Evolutionary conservation across 2,797 vertebrate species (phyloP).

Genomic region (Australoheros facetus): DNA sequence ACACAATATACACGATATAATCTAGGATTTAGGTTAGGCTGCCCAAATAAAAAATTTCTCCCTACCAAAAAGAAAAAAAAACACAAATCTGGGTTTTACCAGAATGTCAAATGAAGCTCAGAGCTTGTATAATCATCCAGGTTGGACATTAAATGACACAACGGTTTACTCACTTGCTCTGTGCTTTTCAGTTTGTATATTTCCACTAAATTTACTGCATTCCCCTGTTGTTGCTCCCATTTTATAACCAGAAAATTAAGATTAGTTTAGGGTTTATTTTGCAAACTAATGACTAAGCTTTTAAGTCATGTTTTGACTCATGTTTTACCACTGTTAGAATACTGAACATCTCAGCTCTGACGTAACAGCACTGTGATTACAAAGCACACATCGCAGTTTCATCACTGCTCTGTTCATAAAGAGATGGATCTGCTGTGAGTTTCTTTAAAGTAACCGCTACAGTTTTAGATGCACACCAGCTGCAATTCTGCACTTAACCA

Average conservation of each 20-base stretch:
- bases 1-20: constrained; percentile 75
- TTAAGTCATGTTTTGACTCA: constrained; percentile 23
- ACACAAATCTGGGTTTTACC: constrained; percentile 61
- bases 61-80: constrained; percentile 3
- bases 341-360: constrained; percentile 29
- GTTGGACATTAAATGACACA: constrained; percentile 15
- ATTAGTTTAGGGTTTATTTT: constrained; percentile 47
- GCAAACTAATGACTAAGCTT: constrained; percentile 37
- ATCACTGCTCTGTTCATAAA: constrained; percentile 52
- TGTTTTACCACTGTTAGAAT: constrained; percentile 13
- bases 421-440: constrained; percentile 31
- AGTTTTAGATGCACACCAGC: constrained; percentile 45
- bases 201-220: constrained; percentile 9
- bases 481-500: constrained; percentile 32
- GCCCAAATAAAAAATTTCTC: constrained; percentile 54
- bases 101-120: constrained; percentile 40
- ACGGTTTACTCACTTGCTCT: constrained; percentile 1
- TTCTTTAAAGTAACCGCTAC: constrained; percentile 57
- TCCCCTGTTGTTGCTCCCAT: constrained; percentile 16
- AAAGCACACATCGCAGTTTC: constrained; percentile 39
- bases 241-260: constrained; percentile 29
- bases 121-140: constrained; percentile 21
- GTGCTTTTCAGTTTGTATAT: constrained; percentile 7
- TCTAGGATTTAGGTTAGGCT: constrained; percentile 67
- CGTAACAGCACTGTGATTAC: constrained; percentile 19